phyloP scores from a whole-genome alignment of 2,113 vertebrate genomes.

The Burhinus oedicnemus region DNA sequence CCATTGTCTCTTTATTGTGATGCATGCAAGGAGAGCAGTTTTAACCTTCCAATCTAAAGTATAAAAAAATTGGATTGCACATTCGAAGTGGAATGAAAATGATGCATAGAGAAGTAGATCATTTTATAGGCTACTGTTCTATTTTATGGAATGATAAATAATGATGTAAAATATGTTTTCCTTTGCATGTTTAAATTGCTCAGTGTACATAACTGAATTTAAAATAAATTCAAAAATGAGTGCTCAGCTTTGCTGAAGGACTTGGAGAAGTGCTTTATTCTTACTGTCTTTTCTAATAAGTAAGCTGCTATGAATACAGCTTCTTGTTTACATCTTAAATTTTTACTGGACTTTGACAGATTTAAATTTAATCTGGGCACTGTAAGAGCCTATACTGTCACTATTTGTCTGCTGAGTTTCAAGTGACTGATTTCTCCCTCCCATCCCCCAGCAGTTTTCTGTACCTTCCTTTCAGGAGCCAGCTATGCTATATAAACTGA shows the following conservation, averaged over 20 bases:
- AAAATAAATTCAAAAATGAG: slow-evolving; percentile 22
- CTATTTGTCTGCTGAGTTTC: not conserved
- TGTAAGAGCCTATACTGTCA: not conserved
- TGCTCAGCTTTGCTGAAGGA: not conserved
- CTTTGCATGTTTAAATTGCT: slow-evolving; percentile 35
- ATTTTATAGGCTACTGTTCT: slow-evolving; percentile 53
- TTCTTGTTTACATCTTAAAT: slow-evolving; percentile 43
- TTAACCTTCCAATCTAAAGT: slow-evolving; percentile 35
- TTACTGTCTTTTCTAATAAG: slow-evolving; percentile 19
- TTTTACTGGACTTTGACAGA: slow-evolving; percentile 6
- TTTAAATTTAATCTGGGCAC: slow-evolving; percentile 14
- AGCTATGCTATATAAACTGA: not conserved
- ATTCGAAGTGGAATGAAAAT: slow-evolving; percentile 21
- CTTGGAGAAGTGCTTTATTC: slow-evolving; percentile 17
- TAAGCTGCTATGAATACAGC: not conserved
- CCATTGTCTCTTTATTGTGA: slow-evolving; percentile 10
- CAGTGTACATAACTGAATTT: slow-evolving; percentile 22
- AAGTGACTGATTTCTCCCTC: not conserved
- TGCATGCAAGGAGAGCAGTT: not conserved
- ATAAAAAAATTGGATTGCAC: slow-evolving; percentile 33
- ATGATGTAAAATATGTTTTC: slow-evolving; percentile 50
- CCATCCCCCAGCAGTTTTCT: not conserved
- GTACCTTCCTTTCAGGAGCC: not conserved
- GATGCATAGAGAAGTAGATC: not conserved
- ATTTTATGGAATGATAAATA: slow-evolving; percentile 55